Conservation (phyloP, 1,140 invertebrate genomes). For the Drosophila insularis region DNA sequence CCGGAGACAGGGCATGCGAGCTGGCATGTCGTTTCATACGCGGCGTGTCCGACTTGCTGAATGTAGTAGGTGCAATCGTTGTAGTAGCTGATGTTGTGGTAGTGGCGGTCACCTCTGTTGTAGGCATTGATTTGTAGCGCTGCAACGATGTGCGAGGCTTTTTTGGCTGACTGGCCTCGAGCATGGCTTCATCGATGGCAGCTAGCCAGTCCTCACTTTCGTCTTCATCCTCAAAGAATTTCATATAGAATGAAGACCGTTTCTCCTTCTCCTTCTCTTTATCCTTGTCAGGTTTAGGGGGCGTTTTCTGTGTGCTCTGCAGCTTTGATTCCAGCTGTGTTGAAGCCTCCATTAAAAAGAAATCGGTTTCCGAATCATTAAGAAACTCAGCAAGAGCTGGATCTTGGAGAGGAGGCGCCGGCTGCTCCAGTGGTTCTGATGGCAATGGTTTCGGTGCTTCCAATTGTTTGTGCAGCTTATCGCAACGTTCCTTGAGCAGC, state of each 20-base stretch:
- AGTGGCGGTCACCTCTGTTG: conserved; percentile 21
- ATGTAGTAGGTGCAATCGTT: not conserved
- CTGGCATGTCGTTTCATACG: conserved; percentile 68
- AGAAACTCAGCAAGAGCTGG: conserved; percentile 61
- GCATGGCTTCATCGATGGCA: conserved; percentile 66
- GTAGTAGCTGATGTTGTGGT: conserved; percentile 15
- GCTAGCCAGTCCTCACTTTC: conserved; percentile 70
- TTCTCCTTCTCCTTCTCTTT: conserved; percentile 60
- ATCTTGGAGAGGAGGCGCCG: conserved; percentile 18
- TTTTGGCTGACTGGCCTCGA: conserved; percentile 60
- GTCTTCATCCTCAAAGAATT: conserved; percentile 75
- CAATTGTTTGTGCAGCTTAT: conserved; percentile 63
- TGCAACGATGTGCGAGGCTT: conserved; percentile 70
- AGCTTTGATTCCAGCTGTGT: conserved; percentile 68
- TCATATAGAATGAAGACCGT: conserved; percentile 74
- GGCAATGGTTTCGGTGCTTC: conserved; percentile 19
- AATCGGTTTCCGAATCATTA: conserved; percentile 73
- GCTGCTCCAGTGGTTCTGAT: not conserved
- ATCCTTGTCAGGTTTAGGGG: conserved; percentile 19
- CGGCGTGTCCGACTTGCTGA: conserved; percentile 27
- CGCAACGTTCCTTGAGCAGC: conserved; percentile 68
- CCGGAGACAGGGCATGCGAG: conserved; percentile 63
- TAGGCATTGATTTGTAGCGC: conserved; percentile 77
- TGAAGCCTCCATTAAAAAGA: conserved; percentile 69
- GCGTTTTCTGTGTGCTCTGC: not conserved